Percentiles rank a stretch among this genome's conserved stretches.
Evolutionary conservation across 2,888 invertebrate species (phyloP).

Genomic region (Megamerina dolium): DNA sequence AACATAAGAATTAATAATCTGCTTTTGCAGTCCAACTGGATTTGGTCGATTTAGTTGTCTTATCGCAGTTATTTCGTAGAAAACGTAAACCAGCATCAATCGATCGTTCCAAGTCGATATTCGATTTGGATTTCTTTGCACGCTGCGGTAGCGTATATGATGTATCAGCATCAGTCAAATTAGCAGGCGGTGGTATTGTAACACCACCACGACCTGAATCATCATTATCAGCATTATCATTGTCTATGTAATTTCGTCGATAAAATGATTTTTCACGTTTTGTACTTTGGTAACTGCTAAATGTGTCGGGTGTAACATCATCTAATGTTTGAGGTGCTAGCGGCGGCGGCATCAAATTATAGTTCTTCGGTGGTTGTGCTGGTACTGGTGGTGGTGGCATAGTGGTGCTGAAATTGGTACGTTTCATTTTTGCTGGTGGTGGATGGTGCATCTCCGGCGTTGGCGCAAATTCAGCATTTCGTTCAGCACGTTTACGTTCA

Average conservation of each 20-base stretch:
- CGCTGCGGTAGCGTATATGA: conserved; percentile 37
- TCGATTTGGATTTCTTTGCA: conserved; percentile 28
- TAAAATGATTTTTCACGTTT: conserved; percentile 32
- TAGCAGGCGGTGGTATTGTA: conserved; percentile 61
- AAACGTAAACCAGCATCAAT: conserved; percentile 55
- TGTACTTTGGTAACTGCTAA: conserved; percentile 29
- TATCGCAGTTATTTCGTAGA: conserved; percentile 53
- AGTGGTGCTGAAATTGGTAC: conserved; percentile 27
- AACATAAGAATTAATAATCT: conserved; percentile 42
- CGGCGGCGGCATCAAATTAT: conserved; percentile 19
- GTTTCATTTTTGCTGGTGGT: conserved; percentile 18
- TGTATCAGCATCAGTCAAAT: conserved; percentile 61
- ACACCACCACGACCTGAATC: conserved; percentile 42
- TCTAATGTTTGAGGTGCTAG: neutral
- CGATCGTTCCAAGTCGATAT: conserved; percentile 49
- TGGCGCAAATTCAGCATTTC: conserved; percentile 76
- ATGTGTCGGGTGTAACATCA: conserved; percentile 16
- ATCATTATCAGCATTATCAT: conserved; percentile 9
- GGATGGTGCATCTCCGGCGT: conserved; percentile 20
- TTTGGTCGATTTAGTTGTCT: conserved; percentile 39
- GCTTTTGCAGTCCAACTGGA: conserved; percentile 45
- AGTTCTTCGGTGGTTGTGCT: conserved; percentile 1
- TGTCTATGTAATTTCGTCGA: conserved; percentile 27
- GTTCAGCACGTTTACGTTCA: conserved; percentile 62
- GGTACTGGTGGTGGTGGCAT: conserved; percentile 16